Conservation (phyloP, 2,797 vertebrate species). For the Dicrostonyx torquatus region DNA sequence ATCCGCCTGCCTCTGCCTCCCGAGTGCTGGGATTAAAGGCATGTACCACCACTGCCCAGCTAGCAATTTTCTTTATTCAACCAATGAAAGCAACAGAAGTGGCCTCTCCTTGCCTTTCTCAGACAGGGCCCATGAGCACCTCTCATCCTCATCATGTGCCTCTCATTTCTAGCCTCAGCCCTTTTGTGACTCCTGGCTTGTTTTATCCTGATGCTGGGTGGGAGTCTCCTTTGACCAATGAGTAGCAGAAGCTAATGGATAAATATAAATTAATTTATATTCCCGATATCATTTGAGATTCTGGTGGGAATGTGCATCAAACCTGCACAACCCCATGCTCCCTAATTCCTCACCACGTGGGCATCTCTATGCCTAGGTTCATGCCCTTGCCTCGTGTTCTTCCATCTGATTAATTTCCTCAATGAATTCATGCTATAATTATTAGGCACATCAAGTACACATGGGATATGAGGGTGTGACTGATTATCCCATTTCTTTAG, state of each 20-base stretch:
- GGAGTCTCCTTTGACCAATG: background rate
- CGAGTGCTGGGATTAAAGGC: too few species aligned
- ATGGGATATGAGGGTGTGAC: background rate
- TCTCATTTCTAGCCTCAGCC: background rate
- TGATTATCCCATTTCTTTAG: background rate
- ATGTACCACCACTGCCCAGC: too few species aligned
- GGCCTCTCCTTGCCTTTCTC: background rate
- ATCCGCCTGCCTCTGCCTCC: too few species aligned
- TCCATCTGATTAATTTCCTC: background rate
- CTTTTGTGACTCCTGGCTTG: background rate
- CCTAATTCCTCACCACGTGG: too few species aligned
- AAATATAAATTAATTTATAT: background rate
- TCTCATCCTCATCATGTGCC: rapidly evolving
- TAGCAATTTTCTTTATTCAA: too few species aligned
- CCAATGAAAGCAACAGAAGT: too few species aligned
- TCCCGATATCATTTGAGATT: background rate
- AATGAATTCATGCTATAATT: background rate
- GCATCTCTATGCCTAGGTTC: background rate
- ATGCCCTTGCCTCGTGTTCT: background rate
- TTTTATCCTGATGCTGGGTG: background rate
- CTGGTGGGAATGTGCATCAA: background rate
- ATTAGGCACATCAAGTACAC: background rate
- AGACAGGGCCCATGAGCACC: rapidly evolving
- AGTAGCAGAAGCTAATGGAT: background rate
- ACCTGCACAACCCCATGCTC: too few species aligned